phyloP scores from a whole-genome alignment of 2,113 vertebrate species.

The Hipposideros armiger region DNA sequence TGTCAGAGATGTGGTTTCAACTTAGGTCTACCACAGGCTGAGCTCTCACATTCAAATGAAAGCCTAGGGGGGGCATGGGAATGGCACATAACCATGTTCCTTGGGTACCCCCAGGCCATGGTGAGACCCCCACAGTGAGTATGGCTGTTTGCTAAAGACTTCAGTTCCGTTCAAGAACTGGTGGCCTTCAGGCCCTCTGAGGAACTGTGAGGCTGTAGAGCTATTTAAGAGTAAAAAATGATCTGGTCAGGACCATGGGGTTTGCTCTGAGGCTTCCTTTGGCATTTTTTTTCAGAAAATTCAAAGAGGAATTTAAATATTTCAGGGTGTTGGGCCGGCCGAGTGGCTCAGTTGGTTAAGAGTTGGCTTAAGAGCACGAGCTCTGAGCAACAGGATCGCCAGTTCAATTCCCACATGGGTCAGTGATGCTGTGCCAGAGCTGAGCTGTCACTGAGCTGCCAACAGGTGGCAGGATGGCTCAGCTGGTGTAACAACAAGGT shows the following conservation, averaged over 20 bases:
- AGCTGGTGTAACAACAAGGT: no score
- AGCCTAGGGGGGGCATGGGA: background rate
- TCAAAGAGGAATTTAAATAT: conserved; percentile 52
- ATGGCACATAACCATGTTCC: background rate
- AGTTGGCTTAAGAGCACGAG: no score
- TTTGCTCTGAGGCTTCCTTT: background rate
- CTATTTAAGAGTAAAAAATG: background rate
- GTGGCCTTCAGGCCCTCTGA: background rate
- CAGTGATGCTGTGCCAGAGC: no score
- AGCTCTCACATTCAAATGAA: background rate
- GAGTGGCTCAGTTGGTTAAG: no score
- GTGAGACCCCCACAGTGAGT: background rate
- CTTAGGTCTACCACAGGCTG: background rate
- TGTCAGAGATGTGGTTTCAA: conserved; percentile 7
- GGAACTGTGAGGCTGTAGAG: background rate
- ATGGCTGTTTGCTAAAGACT: background rate
- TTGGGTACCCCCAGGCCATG: background rate
- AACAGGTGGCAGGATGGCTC: no score
- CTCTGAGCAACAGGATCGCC: no score
- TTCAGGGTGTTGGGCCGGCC: background rate
- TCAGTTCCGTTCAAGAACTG: background rate
- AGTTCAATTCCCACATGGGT: no score
- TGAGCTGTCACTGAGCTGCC: no score
- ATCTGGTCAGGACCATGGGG: background rate
- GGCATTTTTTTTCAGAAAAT: conserved; percentile 27